Base-by-base conservation (phyloP, 2,797 vertebrate genomes). In the Alauda arvensis region DNA sequence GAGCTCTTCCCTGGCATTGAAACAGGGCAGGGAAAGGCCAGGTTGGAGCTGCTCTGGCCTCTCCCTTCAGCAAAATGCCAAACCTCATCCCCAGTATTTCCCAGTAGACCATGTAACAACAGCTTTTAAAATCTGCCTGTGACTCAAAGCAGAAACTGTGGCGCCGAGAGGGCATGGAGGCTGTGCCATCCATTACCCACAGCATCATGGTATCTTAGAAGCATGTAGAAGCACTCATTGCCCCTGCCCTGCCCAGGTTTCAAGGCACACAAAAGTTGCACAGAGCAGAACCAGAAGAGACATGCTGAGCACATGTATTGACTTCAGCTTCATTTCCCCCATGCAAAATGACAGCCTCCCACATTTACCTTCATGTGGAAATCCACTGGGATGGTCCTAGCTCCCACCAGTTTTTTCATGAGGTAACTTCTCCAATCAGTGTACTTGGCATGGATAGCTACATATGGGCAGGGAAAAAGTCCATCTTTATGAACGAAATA, bases 391-490 rank as follows among this genome's bases (percentile, higher is more conserved):
- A 99, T 96, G 8, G 99, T 99, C 89, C 96, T 96, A 67, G 98
- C 95, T 78, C 98, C 99, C 91, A 99, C 98, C 91, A 99, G 90
- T 88, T 97, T 98, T 57, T 97, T 98, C 98, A 99, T 99, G 93
- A 99, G 97, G 91, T 99, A 99, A 51, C 96, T 97, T 93, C 98
- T 99, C 99, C 99, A 99, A 69, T 99, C 98, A 11, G 96, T 96
- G 91, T 95, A 96, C 76, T 97, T 97, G 86, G 95, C 95, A 18
- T 97, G 97, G 79, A 98, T 97, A 89, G 94, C 97, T 98, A 91
- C 1, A 61, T 26, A 76, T 8, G 15, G 55, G 84, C 14, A 63
- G 18, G 29, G 13, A 60, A 43, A 90, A 85, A 81, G 40, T 21
- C n/a, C 29, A 53, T 31, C 26, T 69, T 83, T 52, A 65, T 19